phyloP scores from a whole-genome alignment of 2,888 invertebrate species.

The Lithophane semibrunnea region DNA sequence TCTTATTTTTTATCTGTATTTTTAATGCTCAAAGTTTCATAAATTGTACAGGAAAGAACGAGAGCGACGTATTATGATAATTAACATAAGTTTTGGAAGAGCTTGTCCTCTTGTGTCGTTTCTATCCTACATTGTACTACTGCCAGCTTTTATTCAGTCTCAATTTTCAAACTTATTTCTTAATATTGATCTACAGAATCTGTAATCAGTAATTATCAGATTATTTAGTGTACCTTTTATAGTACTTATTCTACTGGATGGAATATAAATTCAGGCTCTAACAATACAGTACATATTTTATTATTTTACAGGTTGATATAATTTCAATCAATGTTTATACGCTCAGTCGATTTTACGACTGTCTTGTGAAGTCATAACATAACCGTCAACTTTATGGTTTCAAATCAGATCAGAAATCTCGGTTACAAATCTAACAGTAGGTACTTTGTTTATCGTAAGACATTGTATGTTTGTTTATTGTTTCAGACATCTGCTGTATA shows the following conservation, averaged over 20 bases:
- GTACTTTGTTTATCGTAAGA: conserved; percentile 1
- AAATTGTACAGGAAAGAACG: too few relatives aligned
- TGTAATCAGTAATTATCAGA: neutral
- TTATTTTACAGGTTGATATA: neutral
- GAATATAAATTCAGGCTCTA: neutral
- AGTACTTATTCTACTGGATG: too few relatives aligned
- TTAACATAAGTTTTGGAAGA: neutral
- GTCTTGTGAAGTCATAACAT: neutral
- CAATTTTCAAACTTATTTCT: neutral
- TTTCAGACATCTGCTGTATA: neutral
- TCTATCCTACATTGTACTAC: neutral
- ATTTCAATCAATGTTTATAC: conserved; percentile 1
- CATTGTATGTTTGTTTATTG: conserved; percentile 28
- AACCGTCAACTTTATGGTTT: conserved; percentile 26
- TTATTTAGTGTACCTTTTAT: too few relatives aligned
- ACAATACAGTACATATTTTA: neutral
- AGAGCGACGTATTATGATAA: too few relatives aligned
- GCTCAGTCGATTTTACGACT: conserved; percentile 9
- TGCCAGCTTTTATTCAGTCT: neutral
- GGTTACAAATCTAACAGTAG: neutral
- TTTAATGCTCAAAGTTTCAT: too few relatives aligned
- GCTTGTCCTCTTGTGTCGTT: neutral
- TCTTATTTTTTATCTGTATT: too few relatives aligned
- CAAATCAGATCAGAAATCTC: conserved; percentile 11
- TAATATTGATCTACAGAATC: neutral